Evolutionary conservation across 2,888 invertebrate genomes (phyloP).

Genomic region (Stratiomys singularior): DNA sequence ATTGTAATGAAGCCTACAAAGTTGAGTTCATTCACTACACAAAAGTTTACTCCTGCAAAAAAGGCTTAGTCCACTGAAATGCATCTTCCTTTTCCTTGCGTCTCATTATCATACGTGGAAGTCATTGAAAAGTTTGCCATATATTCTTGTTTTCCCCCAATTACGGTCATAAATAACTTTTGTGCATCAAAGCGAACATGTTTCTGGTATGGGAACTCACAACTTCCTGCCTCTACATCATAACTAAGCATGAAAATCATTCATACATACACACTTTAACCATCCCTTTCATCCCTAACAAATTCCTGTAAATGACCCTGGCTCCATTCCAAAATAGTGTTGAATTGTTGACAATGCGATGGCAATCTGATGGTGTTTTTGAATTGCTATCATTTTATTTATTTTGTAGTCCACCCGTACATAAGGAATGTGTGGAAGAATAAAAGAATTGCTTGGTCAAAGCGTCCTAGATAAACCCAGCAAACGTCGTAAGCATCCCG

Average conservation of each 20-base stretch:
- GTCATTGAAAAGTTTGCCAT: no score
- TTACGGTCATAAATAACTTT: constrained; percentile 11
- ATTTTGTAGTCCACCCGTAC: constrained; percentile 20
- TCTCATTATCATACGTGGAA: no score
- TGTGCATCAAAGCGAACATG: background rate
- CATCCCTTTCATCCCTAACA: constrained; percentile 16
- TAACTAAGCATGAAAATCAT: background rate
- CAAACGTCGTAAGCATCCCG: constrained; percentile 35
- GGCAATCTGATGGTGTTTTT: constrained; percentile 40
- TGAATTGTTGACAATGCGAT: constrained; percentile 41
- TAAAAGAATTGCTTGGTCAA: constrained; percentile 1
- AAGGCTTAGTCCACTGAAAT: no score
- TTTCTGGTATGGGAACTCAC: background rate
- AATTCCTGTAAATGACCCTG: constrained; percentile 40
- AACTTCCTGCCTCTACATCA: background rate
- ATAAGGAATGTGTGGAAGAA: background rate
- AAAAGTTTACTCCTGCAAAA: no score
- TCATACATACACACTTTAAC: background rate
- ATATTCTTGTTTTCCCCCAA: background rate
- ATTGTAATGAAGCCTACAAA: no score
- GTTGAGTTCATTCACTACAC: no score
- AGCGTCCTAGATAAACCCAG: constrained; percentile 13
- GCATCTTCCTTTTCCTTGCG: no score
- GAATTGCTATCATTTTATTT: constrained; percentile 27
- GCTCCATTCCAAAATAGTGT: constrained; percentile 35